Conservation (phyloP, 2,888 invertebrate genomes). For the Mesoligia furuncula region DNA sequence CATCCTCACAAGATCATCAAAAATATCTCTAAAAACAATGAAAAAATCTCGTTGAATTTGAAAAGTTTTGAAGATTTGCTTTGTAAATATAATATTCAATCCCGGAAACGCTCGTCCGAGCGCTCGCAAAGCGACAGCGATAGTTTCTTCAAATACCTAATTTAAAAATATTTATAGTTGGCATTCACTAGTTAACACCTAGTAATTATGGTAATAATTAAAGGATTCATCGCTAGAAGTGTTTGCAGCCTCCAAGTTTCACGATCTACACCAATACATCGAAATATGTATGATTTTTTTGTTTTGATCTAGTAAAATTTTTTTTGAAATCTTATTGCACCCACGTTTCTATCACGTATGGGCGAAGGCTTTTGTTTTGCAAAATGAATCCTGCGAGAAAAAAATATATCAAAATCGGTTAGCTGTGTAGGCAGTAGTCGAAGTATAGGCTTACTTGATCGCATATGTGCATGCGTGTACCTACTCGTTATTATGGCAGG, state of each 20-base stretch:
- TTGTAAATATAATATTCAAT: background rate
- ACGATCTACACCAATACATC: too few relatives aligned
- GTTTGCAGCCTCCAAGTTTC: too few relatives aligned
- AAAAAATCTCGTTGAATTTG: background rate
- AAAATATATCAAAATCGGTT: background rate
- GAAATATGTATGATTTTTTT: too few relatives aligned
- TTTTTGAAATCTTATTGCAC: background rate
- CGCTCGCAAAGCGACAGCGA: too few relatives aligned
- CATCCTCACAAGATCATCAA: constrained; percentile 94
- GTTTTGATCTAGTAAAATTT: background rate
- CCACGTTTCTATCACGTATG: background rate
- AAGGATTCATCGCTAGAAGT: too few relatives aligned
- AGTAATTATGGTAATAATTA: too few relatives aligned
- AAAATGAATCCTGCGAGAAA: background rate
- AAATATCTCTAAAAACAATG: constrained; percentile 92
- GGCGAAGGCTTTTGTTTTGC: background rate
- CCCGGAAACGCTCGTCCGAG: too few relatives aligned
- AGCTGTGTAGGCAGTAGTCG: background rate
- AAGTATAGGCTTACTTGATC: background rate
- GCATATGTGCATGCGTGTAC: background rate
- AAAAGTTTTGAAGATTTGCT: background rate
- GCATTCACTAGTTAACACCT: too few relatives aligned
- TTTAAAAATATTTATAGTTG: too few relatives aligned
- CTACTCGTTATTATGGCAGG: constrained; percentile 4
- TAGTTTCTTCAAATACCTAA: too few relatives aligned